Conservation (phyloP, 2,113 vertebrate species). For the Narcine bancroftii region DNA sequence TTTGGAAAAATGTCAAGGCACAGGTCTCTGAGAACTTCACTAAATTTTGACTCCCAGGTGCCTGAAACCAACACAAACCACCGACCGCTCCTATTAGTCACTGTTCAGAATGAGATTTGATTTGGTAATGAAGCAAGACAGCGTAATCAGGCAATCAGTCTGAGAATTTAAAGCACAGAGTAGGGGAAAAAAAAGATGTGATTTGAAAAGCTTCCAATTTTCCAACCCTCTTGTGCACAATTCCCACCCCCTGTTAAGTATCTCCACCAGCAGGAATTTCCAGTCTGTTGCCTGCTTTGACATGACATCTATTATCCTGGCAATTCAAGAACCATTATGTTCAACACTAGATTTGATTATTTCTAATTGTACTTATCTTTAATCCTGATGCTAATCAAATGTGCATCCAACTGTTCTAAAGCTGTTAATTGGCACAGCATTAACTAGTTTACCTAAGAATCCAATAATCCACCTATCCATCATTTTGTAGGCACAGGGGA, state of each 20-base stretch:
- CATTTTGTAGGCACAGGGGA: background rate
- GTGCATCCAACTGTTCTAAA: conserved; percentile 26
- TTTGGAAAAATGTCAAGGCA: background rate
- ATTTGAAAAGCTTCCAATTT: background rate
- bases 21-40: background rate
- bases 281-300: background rate
- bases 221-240: background rate
- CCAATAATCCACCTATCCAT: background rate
- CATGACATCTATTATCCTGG: background rate
- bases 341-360: background rate
- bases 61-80: background rate
- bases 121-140: background rate
- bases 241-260: background rate
- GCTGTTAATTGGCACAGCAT: conserved; percentile 12
- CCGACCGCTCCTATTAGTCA: background rate
- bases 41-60: background rate
- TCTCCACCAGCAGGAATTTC: background rate
- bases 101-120: conserved; percentile 17
- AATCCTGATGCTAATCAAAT: conserved; percentile 22
- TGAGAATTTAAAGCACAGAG: background rate
- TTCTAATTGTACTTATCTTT: conserved; percentile 9
- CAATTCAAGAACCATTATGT: conserved; percentile 19
- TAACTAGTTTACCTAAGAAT: background rate
- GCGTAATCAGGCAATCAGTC: background rate
- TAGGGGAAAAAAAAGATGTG: background rate